Conservation (phyloP, 2,113 vertebrate genomes). For the Calypte anna region DNA sequence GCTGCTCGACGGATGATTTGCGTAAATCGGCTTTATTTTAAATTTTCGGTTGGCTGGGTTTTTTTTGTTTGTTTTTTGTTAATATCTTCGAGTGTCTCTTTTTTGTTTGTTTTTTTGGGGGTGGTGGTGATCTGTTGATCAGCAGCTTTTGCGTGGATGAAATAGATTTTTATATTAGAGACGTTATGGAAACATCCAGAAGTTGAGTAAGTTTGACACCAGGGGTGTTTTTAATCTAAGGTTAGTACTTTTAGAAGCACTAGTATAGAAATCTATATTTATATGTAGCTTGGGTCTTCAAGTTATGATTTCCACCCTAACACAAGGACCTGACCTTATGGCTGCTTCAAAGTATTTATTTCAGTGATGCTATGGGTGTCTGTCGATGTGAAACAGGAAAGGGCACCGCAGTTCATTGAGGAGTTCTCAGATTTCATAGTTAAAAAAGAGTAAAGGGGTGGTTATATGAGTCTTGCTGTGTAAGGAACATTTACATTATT, state of each 20-base stretch:
- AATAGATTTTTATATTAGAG: rapidly evolving
- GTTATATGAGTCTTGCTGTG: background rate
- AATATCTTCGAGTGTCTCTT: too few relatives aligned
- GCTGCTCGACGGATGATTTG: background rate
- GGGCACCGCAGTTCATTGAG: rapidly evolving
- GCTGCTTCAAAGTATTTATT: background rate
- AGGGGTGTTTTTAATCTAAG: background rate
- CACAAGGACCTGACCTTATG: background rate
- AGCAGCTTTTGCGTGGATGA: rapidly evolving
- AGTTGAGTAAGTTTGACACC: background rate
- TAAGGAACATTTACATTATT: background rate
- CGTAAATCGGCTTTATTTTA: rapidly evolving
- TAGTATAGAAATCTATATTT: background rate
- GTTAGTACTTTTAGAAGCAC: background rate
- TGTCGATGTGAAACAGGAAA: rapidly evolving
- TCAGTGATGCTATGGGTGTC: background rate
- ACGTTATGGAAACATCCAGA: background rate
- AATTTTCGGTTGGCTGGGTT: too few relatives aligned
- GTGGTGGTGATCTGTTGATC: too few relatives aligned
- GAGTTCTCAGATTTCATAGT: rapidly evolving
- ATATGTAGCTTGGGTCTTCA: rapidly evolving
- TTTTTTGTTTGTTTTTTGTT: too few relatives aligned
- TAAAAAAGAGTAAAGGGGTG: background rate
- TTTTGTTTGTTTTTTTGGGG: too few relatives aligned
- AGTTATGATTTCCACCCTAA: background rate